A percentile compares a stretch with the other conserved stretches of the same genome.
Conservation (phyloP, 2,888 invertebrate species). For the Limnephilus lunatus region DNA sequence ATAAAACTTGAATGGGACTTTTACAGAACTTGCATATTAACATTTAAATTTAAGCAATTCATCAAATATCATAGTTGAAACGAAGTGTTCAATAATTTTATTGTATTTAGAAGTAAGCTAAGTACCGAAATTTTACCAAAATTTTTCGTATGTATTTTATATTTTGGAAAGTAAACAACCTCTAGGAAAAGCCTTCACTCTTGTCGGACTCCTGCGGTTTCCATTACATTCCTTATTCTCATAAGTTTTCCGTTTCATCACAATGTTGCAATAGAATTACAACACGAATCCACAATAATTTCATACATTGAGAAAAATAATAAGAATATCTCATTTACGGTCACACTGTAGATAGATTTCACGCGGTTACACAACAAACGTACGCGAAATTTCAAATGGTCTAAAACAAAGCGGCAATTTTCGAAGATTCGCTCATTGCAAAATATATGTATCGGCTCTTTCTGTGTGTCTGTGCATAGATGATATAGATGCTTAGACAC, state of each 20-base stretch:
- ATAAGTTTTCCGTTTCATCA: background rate
- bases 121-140: no score
- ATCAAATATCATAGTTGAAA: no score
- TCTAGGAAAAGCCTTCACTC: background rate
- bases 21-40: no score
- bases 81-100: no score
- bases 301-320: background rate
- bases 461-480: background rate
- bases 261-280: background rate
- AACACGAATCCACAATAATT: background rate
- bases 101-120: no score
- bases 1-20: no score
- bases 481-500: constrained; percentile 5
- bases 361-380: constrained; percentile 5
- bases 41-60: no score
- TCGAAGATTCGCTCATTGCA: constrained; percentile 19
- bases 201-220: background rate
- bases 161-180: no score
- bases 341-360: background rate
- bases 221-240: background rate
- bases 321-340: background rate
- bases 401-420: constrained; percentile 29
- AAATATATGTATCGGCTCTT: constrained; percentile 21
- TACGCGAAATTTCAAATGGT: constrained; percentile 24
- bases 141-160: no score